A percentile compares a stretch with the other conserved stretches of the same genome.
Conservation (phyloP, 2,888 invertebrate species). For the Lithophane ornitopus region DNA sequence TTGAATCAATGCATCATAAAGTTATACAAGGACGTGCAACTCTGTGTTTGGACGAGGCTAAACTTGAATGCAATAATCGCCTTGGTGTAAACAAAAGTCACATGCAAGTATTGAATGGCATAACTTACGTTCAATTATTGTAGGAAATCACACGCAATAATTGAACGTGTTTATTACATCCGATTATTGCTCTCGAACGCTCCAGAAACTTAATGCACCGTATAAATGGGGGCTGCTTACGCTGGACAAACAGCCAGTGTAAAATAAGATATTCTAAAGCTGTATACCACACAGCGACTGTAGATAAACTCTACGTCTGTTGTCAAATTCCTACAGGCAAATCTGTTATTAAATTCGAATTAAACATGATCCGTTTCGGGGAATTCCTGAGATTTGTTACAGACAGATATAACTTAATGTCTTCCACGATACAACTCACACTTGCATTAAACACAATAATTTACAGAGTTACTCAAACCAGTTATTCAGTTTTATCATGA, state of each 20-base stretch:
- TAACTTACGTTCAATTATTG: no score
- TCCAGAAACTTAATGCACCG: not conserved
- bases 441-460: not conserved
- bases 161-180: not conserved
- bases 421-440: slow-evolving; percentile 1
- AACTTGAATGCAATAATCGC: not conserved
- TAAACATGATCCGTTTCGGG: not conserved
- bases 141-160: not conserved
- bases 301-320: not conserved
- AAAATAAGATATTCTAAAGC: not conserved
- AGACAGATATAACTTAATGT: not conserved
- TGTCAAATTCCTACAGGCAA: not conserved
- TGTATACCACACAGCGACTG: not conserved
- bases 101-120: not conserved
- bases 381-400: not conserved
- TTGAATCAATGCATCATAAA: not conserved
- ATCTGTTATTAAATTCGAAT: not conserved
- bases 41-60: not conserved
- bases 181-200: not conserved
- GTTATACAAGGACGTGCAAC: not conserved
- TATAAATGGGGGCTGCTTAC: not conserved
- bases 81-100: not conserved
- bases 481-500: slow-evolving; percentile 27
- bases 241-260: not conserved
- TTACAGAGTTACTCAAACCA: slow-evolving; percentile 15